Evolutionary conservation across 2,888 invertebrate species (phyloP).

Genomic region (Gandaritis pyraliata): DNA sequence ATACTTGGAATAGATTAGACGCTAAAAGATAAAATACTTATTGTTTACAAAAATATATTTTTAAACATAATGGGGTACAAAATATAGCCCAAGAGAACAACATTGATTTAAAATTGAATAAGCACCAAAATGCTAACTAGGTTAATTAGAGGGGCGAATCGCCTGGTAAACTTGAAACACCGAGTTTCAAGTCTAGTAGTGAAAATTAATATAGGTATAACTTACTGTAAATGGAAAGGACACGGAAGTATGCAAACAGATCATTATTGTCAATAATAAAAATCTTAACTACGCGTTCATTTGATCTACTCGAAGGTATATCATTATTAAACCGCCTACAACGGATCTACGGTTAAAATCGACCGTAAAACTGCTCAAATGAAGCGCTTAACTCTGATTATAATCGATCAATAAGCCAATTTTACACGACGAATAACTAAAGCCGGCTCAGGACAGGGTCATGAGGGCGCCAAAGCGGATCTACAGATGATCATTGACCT

Average conservation of each 20-base stretch:
- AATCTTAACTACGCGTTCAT: slow-evolving; percentile 10
- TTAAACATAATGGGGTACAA: too few relatives aligned
- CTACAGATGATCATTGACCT: slow-evolving; percentile 84
- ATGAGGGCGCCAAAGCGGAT: slow-evolving; percentile 82
- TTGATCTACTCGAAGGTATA: slow-evolving; percentile 10
- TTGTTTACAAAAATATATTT: too few relatives aligned
- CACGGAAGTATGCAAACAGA: slow-evolving; percentile 24
- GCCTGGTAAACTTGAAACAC: too few relatives aligned
- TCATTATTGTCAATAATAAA: slow-evolving; percentile 20
- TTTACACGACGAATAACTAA: slow-evolving; percentile 58
- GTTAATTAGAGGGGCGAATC: too few relatives aligned
- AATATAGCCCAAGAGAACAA: too few relatives aligned
- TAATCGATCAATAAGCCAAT: slow-evolving; percentile 71
- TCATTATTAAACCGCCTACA: slow-evolving; percentile 26
- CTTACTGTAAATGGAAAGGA: slow-evolving; percentile 19
- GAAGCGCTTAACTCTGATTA: slow-evolving; percentile 47
- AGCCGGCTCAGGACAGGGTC: slow-evolving; percentile 78
- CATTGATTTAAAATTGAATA: too few relatives aligned
- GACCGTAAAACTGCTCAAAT: slow-evolving; percentile 36
- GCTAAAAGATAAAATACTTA: too few relatives aligned
- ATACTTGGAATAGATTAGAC: too few relatives aligned
- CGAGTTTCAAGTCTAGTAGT: too few relatives aligned
- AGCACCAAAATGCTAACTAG: too few relatives aligned
- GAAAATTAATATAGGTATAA: background rate
- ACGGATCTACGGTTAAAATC: slow-evolving; percentile 31